Evolutionary conservation across 1,140 invertebrate species (phyloP).

Genomic region (Dendroctonus valens): DNA sequence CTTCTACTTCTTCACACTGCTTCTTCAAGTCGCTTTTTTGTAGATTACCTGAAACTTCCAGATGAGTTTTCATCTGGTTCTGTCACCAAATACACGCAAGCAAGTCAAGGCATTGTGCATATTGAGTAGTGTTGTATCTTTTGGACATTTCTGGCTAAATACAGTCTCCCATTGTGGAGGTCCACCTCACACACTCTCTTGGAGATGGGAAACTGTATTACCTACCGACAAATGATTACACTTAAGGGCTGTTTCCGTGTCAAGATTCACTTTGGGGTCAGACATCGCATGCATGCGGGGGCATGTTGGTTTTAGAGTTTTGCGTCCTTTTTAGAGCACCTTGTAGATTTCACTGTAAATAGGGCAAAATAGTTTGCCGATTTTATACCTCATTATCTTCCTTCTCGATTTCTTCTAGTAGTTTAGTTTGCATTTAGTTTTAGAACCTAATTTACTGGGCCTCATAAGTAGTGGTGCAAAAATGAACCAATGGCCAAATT

Average conservation of each 20-base stretch:
- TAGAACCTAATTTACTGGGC: too few relatives aligned
- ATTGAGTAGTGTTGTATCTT: conserved; percentile 33
- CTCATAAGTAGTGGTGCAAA: too few relatives aligned
- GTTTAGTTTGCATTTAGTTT: too few relatives aligned
- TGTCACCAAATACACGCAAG: conserved; percentile 1
- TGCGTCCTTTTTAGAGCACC: conserved; percentile 16
- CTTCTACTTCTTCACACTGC: background rate
- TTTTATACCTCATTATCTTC: too few relatives aligned
- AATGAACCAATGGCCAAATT: too few relatives aligned
- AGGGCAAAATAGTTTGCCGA: conserved; percentile 23
- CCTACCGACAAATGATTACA: conserved; percentile 20
- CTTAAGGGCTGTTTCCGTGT: conserved; percentile 43
- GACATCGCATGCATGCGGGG: conserved; percentile 45
- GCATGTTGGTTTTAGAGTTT: conserved; percentile 42
- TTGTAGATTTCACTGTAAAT: conserved; percentile 12
- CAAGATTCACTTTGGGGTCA: background rate
- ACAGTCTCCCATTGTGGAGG: background rate
- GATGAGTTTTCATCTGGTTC: too few relatives aligned
- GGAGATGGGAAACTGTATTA: too few relatives aligned
- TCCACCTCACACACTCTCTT: background rate
- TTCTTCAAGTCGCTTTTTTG: background rate
- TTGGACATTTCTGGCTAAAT: background rate
- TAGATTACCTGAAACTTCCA: too few relatives aligned
- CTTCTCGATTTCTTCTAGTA: too few relatives aligned
- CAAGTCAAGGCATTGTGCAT: conserved; percentile 26